Evolutionary conservation across 2,113 vertebrate species (phyloP).

Genomic region (Solenodon paradoxus): DNA sequence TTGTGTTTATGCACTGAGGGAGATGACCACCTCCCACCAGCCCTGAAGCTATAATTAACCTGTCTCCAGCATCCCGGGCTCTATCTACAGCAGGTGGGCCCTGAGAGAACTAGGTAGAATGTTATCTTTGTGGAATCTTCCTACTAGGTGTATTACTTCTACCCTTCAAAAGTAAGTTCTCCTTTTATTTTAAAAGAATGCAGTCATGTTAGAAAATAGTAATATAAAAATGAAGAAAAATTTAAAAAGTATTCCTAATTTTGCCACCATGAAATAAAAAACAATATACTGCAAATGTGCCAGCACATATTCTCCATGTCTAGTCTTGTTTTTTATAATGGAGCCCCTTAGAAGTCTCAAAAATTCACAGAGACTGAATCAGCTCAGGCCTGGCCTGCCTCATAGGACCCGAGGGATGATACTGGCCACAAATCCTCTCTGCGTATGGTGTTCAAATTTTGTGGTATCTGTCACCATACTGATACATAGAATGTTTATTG

Average conservation of each 20-base stretch:
- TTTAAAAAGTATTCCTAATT: no score
- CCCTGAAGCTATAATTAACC: no score
- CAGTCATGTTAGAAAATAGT: background rate
- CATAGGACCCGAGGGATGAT: background rate
- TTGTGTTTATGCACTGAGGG: no score
- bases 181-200: background rate
- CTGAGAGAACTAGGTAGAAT: background rate
- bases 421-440: background rate
- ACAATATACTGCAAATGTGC: background rate
- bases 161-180: background rate
- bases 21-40: rapidly evolving
- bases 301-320: background rate
- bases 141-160: background rate
- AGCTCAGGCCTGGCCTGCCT: background rate
- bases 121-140: background rate
- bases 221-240: background rate
- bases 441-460: background rate
- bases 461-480: background rate
- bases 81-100: background rate
- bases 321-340: background rate
- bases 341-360: background rate
- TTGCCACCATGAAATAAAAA: background rate
- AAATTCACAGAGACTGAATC: background rate
- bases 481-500: background rate
- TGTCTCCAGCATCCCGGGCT: background rate